phyloP scores from a whole-genome alignment of 37 sponge, comb jelly and placozoan species.

The Chondrosia reniformis region DNA sequence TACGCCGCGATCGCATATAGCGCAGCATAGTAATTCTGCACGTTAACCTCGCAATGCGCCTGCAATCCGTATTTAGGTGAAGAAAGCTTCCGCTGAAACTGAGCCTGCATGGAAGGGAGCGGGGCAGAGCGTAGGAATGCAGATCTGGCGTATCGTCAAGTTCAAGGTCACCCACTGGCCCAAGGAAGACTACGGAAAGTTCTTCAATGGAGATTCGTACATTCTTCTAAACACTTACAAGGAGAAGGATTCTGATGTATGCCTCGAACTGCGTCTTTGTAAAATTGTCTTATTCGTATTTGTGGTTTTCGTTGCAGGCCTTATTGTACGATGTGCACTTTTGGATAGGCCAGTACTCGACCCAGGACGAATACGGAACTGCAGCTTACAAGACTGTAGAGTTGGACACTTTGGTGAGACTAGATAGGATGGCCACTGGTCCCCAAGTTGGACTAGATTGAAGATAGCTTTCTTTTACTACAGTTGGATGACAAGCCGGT shows the following conservation, averaged over 20 bases:
- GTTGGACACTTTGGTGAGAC: constrained; percentile 91
- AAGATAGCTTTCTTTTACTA: neutral
- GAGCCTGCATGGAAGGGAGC: constrained; percentile 94
- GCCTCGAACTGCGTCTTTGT: neutral
- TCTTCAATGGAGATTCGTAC: constrained; percentile 98
- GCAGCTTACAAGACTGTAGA: constrained; percentile 99
- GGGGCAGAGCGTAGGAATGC: constrained; percentile 76
- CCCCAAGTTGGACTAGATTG: neutral
- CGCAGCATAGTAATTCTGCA: too few relatives aligned
- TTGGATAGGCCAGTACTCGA: constrained; percentile 95
- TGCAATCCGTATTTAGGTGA: too few relatives aligned
- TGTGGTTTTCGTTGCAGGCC: constrained; percentile 33
- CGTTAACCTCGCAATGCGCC: too few relatives aligned
- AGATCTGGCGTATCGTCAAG: constrained; percentile 98
- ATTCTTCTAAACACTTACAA: constrained; percentile 98
- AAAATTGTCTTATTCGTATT: neutral
- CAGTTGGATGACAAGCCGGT: constrained; percentile 96
- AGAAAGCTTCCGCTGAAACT: constrained; percentile 88
- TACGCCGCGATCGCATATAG: too few relatives aligned
- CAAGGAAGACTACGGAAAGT: constrained; percentile 88
- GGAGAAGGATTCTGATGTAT: constrained; percentile 40
- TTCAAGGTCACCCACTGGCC: constrained; percentile 94
- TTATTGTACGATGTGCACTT: constrained; percentile 93
- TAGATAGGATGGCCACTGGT: neutral
- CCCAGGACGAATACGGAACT: constrained; percentile 98